Base-by-base conservation (phyloP, 1,140 invertebrate species). In the Drosophila ananassae region DNA sequence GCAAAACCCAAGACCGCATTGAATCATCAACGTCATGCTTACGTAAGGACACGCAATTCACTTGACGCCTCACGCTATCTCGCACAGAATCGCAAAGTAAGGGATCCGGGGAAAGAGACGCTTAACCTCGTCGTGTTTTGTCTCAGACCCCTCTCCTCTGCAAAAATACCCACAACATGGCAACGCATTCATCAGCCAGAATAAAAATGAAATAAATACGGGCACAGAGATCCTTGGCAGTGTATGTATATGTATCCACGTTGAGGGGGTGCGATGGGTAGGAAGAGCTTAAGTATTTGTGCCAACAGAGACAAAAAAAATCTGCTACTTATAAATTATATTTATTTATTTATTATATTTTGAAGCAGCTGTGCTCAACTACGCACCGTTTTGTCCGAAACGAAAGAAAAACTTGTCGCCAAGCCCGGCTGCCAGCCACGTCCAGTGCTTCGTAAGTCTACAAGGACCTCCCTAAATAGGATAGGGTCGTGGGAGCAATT, bases 301-400 rank as follows among this genome's bases (percentile, higher is more conserved):
- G 78, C 74, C 75, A 85, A 85, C 82, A 78, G 74, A 85, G 83
- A 85, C 82, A 66, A 73, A 85, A 79, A 82, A 87, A 87, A 87
- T 89, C 71, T 87, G 83, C 83, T 89, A 89, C 83, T 89, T 89
- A 89, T 89, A 89, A 89, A 89, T 89, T 89, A 89, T 89, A 84
- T 89, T 89, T 89, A 89, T 89, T 89, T 89, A 89, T 89, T 89
- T 89, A 85, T 85, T 85, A 85, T 85, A 85, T 89, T 89, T 79
- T 79, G 76, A 83, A 89, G 73, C 83, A 89, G 83, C 83, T 89
- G 83, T 63, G 76, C 68, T 79, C 83, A 83, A 82, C 79, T 89
- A 77, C 76, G 75, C 64, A 81, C 52, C 72, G 59, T 89, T 89
- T 82, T 85, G 82, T 80, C 73, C 73, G 67, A 75, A 60, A 44